Conservation (phyloP, 2,797 vertebrate species). For the Rachycentron canadum region DNA sequence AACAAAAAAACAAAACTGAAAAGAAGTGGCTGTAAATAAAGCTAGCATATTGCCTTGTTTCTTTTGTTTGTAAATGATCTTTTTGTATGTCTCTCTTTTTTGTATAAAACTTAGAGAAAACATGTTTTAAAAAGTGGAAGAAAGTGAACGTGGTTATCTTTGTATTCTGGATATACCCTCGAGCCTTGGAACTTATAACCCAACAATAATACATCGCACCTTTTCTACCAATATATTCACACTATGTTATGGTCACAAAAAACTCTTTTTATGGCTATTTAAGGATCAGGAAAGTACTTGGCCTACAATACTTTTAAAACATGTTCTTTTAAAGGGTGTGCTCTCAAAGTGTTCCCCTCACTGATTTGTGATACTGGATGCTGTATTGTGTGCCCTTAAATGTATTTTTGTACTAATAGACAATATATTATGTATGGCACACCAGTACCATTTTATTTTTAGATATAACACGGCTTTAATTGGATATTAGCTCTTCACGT, state of each 20-base stretch:
- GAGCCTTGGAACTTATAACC: conserved; percentile 96
- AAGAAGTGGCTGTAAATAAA: conserved; percentile 95
- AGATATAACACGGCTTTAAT: conserved; percentile 97
- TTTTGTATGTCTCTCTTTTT: conserved; percentile 98
- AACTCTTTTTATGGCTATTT: conserved; percentile 85
- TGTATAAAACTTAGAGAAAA: conserved; percentile 93
- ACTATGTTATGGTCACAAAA: conserved; percentile 86
- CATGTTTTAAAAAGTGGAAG: conserved; percentile 90
- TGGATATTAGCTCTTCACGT: conserved; percentile 94
- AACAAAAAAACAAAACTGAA: conserved; percentile 46
- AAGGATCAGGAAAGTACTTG: conserved; percentile 86
- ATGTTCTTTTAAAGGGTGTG: conserved; percentile 76
- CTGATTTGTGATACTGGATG: conserved; percentile 96
- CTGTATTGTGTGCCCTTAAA: conserved; percentile 98
- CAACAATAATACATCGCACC: conserved; percentile 91
- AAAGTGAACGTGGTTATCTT: conserved; percentile 86
- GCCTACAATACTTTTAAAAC: conserved; percentile 90
- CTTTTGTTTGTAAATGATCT: conserved; percentile 99
- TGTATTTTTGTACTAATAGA: conserved; percentile 99
- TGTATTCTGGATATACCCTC: conserved; percentile 94
- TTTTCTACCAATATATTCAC: conserved; percentile 90
- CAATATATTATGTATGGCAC: conserved; percentile 97
- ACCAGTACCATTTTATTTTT: conserved; percentile 94
- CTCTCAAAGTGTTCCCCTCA: conserved; percentile 83
- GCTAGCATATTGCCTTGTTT: conserved; percentile 97